These are phyloP conservation scores for Coendou prehensilis DNA, from an alignment of 2,797 vertebrate species.

Conservation along the genomic window DNA sequence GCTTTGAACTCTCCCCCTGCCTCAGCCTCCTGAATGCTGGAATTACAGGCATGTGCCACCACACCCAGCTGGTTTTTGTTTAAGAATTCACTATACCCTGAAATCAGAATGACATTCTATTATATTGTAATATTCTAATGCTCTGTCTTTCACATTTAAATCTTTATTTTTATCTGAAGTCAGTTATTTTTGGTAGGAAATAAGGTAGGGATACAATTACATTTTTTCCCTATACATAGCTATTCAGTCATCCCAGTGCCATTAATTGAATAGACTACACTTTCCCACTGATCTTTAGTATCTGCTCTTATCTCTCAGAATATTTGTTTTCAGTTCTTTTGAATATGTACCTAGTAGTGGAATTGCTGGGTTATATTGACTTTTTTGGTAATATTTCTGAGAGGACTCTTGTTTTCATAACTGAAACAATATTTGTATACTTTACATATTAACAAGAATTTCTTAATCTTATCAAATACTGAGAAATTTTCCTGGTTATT, in stretches of 20 bases:
- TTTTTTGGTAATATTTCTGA: neutral
- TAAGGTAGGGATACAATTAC: neutral
- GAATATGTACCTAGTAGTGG: neutral
- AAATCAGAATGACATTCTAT: neutral
- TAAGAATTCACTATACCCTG: neutral
- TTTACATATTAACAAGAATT: neutral
- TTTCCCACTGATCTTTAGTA: neutral
- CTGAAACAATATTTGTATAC: neutral
- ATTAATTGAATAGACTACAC: neutral
- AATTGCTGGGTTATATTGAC: neutral
- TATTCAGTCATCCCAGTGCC: neutral
- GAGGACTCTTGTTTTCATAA: neutral
- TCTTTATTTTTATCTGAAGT: neutral
- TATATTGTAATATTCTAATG: neutral
- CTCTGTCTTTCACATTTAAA: neutral
- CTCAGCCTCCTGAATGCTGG: neutral
- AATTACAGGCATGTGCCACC: neutral
- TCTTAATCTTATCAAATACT: neutral
- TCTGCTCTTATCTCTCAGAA: neutral
- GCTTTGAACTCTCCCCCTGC: neutral
- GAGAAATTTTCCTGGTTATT: neutral
- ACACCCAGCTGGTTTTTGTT: neutral
- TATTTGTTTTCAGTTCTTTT: neutral
- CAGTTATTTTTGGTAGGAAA: neutral
- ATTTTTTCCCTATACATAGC: rapidly evolving